Percentiles rank a stretch among this genome's conserved stretches.
Evolutionary conservation across 2,113 vertebrate genomes (phyloP).

Genomic region (Hydropotes inermis): DNA sequence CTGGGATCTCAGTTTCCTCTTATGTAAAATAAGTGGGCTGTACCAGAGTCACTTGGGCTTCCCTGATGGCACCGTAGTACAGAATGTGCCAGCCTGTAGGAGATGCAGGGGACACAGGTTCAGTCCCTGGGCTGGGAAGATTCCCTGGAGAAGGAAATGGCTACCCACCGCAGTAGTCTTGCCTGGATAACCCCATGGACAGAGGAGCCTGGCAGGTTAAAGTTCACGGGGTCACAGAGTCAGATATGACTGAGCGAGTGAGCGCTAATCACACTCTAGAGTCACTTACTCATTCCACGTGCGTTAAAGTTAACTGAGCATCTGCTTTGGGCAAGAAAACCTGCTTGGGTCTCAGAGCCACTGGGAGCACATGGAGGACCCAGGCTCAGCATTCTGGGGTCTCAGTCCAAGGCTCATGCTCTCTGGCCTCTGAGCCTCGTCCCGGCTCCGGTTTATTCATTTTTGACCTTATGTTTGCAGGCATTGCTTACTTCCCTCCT

Average conservation of each 20-base stretch:
- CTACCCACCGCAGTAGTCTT: not conserved
- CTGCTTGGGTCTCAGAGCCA: not conserved
- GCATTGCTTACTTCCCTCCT: not conserved
- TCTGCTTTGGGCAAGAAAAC: not conserved
- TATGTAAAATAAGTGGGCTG: not conserved
- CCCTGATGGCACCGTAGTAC: not conserved
- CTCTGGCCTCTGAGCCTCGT: not conserved
- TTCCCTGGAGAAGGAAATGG: not conserved
- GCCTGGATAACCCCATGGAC: not conserved
- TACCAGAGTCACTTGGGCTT: not conserved
- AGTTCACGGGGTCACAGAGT: not conserved
- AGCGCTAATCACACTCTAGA: not conserved
- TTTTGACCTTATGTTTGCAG: not conserved
- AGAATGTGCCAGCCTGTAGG: not conserved
- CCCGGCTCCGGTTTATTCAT: not conserved
- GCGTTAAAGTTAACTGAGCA: not conserved
- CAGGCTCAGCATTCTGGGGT: not conserved
- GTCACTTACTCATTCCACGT: not conserved
- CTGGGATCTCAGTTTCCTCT: not conserved
- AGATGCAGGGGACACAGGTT: not conserved
- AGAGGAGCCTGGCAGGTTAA: not conserved
- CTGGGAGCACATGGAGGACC: fast-evolving
- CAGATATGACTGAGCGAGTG: not conserved
- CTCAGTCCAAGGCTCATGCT: fast-evolving
- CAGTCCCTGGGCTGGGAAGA: not conserved